Evolutionary conservation across 2,888 invertebrate genomes (phyloP), one percentile per base, ranked within the genome.

Genomic region (Empis stercorea): DNA sequence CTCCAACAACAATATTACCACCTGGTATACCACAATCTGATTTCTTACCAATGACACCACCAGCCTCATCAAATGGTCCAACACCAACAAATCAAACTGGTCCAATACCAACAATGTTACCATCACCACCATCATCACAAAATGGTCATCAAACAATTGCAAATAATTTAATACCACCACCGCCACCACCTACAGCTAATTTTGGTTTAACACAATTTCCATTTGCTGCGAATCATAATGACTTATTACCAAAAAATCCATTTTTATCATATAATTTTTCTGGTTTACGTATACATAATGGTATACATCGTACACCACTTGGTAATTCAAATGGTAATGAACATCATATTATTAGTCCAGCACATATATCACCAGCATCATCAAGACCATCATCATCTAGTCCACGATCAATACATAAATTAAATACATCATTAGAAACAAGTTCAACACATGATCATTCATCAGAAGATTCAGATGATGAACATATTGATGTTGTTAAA

Each of bases 401-500:
- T 15, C 55, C 60, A 20, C 55, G 56, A 43, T 55, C 57, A 38
- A 52, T 51, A 34, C 54, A 54, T 50, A 68, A 67, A 54, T 57
- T 68, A 45, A 77, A 78, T 59, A 72, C 74, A 0, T 76, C 76
- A 51, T 74, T 76, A 1, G 78, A 78, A 61, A 75, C 75, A 15
- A 79, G 78, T 60, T 82, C 81, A 11, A 76, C 78, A 11, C 70
- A 71, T 44, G 72, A 73, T 36, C 67, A 70, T 43, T 64, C 65
- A 13, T 75, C 78, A 5, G 79, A 78, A 49, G 76, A 76, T 51
- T 80, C 80, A 1, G 81, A 81, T 42, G 82, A 83, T 49, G 82
- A 82, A 59, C 79, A 79, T 48, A 83, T 83, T 56, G 84, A 83
- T 59, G 84, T 84, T 20, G 84, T 84, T 0, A 81, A 80, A 57